Percentiles rank a stretch among this genome's conserved stretches.
phyloP scores from a whole-genome alignment of 2,888 invertebrate genomes.

The Euplexia lucipara region DNA sequence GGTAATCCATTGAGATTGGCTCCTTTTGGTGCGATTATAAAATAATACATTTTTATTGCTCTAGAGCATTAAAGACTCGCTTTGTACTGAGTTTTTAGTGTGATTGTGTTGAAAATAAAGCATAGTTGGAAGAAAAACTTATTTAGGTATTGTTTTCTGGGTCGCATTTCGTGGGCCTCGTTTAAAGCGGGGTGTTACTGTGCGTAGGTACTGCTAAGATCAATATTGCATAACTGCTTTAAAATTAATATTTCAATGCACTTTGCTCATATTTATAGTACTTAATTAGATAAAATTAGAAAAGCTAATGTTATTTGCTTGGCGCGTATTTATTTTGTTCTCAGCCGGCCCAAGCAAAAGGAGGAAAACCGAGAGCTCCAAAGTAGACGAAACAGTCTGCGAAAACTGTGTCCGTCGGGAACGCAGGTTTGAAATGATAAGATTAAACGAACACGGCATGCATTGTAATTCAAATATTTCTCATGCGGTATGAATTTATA shows the following conservation, averaged over 20 bases:
- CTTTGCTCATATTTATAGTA: slow-evolving; percentile 31
- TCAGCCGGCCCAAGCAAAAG: slow-evolving; percentile 83
- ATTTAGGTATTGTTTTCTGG: too few relatives aligned
- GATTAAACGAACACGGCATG: too few relatives aligned
- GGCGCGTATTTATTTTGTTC: slow-evolving; percentile 87
- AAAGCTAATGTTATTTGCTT: slow-evolving; percentile 80
- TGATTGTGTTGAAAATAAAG: too few relatives aligned
- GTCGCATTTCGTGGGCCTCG: too few relatives aligned
- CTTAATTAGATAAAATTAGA: slow-evolving; percentile 43
- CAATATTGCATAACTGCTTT: slow-evolving; percentile 11
- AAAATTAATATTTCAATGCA: slow-evolving; percentile 35
- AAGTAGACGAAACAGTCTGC: slow-evolving; percentile 73
- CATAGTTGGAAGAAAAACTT: too few relatives aligned
- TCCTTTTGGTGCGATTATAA: slow-evolving; percentile 15
- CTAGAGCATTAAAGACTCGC: too few relatives aligned
- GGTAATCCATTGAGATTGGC: too few relatives aligned
- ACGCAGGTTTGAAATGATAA: slow-evolving; percentile 82
- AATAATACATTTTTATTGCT: background rate
- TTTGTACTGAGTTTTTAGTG: too few relatives aligned
- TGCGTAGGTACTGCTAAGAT: too few relatives aligned
- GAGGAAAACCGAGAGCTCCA: slow-evolving; percentile 74
- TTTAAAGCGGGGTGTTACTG: too few relatives aligned
- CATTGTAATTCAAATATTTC: too few relatives aligned
- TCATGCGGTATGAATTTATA: too few relatives aligned
- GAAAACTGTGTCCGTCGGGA: slow-evolving; percentile 79